Base-by-base conservation (phyloP, 1,140 invertebrate genomes). In the Lepidurus apus region DNA sequence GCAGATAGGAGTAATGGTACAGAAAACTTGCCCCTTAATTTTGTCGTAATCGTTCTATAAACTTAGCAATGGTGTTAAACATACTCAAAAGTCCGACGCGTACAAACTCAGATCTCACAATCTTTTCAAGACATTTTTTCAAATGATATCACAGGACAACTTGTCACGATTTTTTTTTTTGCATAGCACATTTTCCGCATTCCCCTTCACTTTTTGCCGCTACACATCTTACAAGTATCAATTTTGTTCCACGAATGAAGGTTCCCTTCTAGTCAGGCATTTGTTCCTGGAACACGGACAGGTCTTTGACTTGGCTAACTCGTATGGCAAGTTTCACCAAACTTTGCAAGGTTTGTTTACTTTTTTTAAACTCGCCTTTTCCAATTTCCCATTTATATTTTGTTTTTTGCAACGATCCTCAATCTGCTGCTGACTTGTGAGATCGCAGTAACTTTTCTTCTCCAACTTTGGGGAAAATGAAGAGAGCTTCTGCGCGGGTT, bases 391-490 rank as follows among this genome's bases (percentile, higher is more conserved):
- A 65, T 21, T 65, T 9, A 21, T 65, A 13, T 17, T 21, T 65
- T 7, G 1, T 65, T 7, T 21, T 65, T 65, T n/a, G 53, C 53
- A 65, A 65, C 53, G 9, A 21, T 65, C 53, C 8, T 21, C 21
- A 65, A 65, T 65, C 34, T 65, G 53, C 53, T 65, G 53, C 21
- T 65, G 53, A 65, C 53, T 65, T 65, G 53, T 65, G 53, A 65
- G 53, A 65, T 65, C 53, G 53, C 53, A 65, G 53, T 65, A 65
- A 65, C n/a, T 65, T 65, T 65, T 65, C 53, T 65, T 65, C 53
- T 9, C 8, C 17, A 65, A 65, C 17, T n/a, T 17, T 65, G 53
- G 13, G 53, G 53, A 21, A 21, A 21, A 65, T 65, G 53, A 65
- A 65, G 53, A 65, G 53, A 65, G 53, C 53, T 65, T 65, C 53